These are phyloP conservation scores for Philonicus albiceps DNA, from an alignment of 2,888 invertebrate genomes.

Conservation along the genomic window DNA sequence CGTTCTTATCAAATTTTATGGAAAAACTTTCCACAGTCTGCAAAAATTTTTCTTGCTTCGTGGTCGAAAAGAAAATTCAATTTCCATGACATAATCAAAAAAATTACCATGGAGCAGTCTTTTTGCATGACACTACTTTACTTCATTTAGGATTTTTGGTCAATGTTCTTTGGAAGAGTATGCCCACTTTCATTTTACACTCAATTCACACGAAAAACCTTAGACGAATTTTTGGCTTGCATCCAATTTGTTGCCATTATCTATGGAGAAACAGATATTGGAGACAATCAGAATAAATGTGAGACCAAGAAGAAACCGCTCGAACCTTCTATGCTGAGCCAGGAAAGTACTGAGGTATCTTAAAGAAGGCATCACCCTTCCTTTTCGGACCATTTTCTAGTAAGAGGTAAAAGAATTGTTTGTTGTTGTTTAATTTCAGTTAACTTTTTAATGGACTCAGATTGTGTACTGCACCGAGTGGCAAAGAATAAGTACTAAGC, in stretches of 20 bases:
- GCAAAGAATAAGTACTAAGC: background rate
- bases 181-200: constrained; percentile 43
- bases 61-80: constrained; percentile 27
- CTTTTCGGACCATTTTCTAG: constrained; percentile 7
- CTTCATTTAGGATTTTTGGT: constrained; percentile 45
- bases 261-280: constrained; percentile 49
- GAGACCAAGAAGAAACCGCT: background rate
- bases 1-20: constrained; percentile 34
- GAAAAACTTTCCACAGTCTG: constrained; percentile 16
- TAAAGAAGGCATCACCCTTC: background rate
- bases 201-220: constrained; percentile 28
- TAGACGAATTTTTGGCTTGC: constrained; percentile 47
- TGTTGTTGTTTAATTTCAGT: constrained; percentile 38
- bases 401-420: constrained; percentile 19
- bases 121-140: constrained; percentile 41
- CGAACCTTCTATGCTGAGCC: background rate
- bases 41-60: constrained; percentile 1
- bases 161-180: constrained; percentile 43
- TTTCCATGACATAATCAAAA: background rate
- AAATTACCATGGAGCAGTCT: background rate
- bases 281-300: constrained; percentile 39
- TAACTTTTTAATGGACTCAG: constrained; percentile 39
- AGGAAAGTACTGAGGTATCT: background rate
- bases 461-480: background rate
- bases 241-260: constrained; percentile 52